Base-by-base conservation (phyloP, 2,888 invertebrate species). In the Sussaba pulchella region DNA sequence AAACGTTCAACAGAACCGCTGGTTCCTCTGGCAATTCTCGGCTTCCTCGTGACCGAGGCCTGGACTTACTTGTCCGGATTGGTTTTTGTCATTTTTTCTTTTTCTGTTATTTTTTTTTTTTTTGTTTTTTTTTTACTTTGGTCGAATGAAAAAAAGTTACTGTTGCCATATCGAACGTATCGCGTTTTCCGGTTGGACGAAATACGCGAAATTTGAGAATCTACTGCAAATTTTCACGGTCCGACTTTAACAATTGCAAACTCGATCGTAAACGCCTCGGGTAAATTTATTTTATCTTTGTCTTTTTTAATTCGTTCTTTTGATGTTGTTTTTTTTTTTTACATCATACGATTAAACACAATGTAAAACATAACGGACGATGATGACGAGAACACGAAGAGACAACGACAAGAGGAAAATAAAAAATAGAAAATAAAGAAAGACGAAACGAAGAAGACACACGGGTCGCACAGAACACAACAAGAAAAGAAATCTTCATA, bases 1-100 rank as follows among this genome's bases (percentile, higher is more conserved):
- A 92, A 92, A 92, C 87, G 89, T 91, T 90, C 87, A 91, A 88
- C 73, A 90, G 88, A 89, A 87, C 88, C 85, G 83, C 86, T 87
- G 84, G 87, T 85, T 87, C 87, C 84, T 83, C 83, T 86, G 84
- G 85, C 83, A 69, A 82, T 84, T 82, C 83, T 84, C 83, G 81
- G 77, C 72, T 69, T 19, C 71, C 76, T 77, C 54, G 41, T 64
- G 57, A 78, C 63, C 71, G 72, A 75, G 21, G 50, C 54, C 67
- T 61, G 74, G 76, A 79, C 76, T 85, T 83, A 74, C 72, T 36
- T 76, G 82, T 84, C 81, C 83, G 78, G 76, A 82, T 83, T 81
- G 79, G 80, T 43, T 76, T 74, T 74, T 80, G 76, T 59, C 43
- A 75, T 74, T 81, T 69, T 78, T 76, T 82, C 71, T 66, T 19